These are phyloP conservation scores for Trichosurus vulpecula DNA, from an alignment of 2,797 vertebrate genomes.

Conservation along the genomic window DNA sequence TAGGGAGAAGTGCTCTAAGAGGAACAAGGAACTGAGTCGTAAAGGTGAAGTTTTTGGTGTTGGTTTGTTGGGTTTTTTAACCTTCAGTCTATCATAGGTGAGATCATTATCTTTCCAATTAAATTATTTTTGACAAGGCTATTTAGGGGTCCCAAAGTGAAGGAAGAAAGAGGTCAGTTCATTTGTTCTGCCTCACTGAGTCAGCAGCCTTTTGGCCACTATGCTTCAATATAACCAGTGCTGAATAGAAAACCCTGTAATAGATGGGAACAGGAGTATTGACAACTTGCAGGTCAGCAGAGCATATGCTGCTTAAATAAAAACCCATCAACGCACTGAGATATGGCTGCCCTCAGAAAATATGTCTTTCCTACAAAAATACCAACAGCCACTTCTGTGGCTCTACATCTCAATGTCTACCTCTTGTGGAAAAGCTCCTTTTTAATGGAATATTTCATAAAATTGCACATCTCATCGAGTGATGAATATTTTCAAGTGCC, in stretches of 20 bases:
- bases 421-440: slow-evolving; percentile 54
- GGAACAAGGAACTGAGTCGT: background rate
- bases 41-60: slow-evolving; percentile 20
- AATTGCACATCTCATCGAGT: slow-evolving; percentile 49
- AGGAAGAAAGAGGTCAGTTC: slow-evolving; percentile 77
- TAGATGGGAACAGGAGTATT: slow-evolving; percentile 66
- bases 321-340: slow-evolving; percentile 54
- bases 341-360: slow-evolving; percentile 52
- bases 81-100: slow-evolving; percentile 55
- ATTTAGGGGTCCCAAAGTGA: slow-evolving; percentile 53
- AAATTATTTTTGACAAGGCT: slow-evolving; percentile 70
- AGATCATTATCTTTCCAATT: slow-evolving; percentile 76
- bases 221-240: slow-evolving; percentile 34
- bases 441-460: slow-evolving; percentile 60
- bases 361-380: slow-evolving; percentile 54
- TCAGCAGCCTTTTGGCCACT: slow-evolving; percentile 76
- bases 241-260: slow-evolving; percentile 52
- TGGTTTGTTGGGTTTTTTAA: slow-evolving; percentile 45
- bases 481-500: slow-evolving; percentile 54
- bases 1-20: slow-evolving; percentile 39
- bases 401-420: slow-evolving; percentile 26
- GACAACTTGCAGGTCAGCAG: slow-evolving; percentile 77
- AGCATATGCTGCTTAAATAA: slow-evolving; percentile 74
- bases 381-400: slow-evolving; percentile 13
- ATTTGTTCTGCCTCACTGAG: slow-evolving; percentile 76